These are phyloP conservation scores for Momotus momota DNA, from an alignment of 2,797 vertebrate species.

Conservation along the genomic window DNA sequence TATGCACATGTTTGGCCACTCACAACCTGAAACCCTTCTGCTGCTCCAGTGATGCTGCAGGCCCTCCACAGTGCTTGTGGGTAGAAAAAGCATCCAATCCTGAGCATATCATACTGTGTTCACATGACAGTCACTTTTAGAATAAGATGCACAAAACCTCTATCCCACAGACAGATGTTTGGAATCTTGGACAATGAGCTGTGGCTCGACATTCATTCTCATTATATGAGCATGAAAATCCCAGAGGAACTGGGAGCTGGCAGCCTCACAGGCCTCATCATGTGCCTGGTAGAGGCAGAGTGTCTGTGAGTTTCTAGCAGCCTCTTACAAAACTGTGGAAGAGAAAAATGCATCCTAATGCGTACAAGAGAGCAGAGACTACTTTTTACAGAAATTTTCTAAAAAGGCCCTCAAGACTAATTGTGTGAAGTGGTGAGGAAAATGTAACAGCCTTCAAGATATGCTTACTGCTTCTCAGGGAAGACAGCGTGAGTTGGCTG, in stretches of 20 bases:
- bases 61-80: background rate
- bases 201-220: conserved; percentile 28
- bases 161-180: conserved; percentile 34
- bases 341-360: background rate
- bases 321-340: background rate
- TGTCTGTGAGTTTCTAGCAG: background rate
- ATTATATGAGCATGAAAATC: background rate
- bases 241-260: background rate
- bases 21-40: background rate
- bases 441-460: background rate
- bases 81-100: background rate
- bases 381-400: background rate
- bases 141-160: background rate
- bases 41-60: background rate
- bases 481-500: background rate
- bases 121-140: conserved; percentile 10
- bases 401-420: background rate
- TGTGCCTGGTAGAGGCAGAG: background rate
- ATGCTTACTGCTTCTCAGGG: rapidly evolving
- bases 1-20: background rate
- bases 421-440: background rate
- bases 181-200: conserved; percentile 11
- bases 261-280: background rate
- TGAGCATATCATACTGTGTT: background rate
- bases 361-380: background rate